Base-by-base conservation (phyloP, 2,113 vertebrate genomes). In the Picathartes gymnocephalus region DNA sequence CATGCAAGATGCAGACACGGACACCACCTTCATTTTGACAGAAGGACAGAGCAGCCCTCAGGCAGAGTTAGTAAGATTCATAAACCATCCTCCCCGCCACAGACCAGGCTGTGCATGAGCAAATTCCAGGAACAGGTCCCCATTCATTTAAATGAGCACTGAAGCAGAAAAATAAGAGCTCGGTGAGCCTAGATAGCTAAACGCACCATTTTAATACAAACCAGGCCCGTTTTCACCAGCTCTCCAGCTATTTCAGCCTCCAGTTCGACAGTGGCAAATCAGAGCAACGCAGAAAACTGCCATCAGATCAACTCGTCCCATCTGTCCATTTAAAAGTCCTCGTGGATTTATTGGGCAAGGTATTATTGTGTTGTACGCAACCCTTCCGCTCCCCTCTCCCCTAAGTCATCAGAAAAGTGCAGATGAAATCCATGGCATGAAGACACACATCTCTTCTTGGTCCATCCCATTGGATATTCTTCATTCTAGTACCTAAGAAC, bases 141-240 rank as follows among this genome's bases (percentile, higher is more conserved):
- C n/a, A 24, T 42, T 44, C 57, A 70, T 39, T 73, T 62, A 57
- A 53, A 60, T 9, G 3, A 82, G 37, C 44, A 74, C 0, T 10
- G 8, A 85, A 87, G 57, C 13, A 79, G 58, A 40, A 82, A 92
- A 95, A 72, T 8, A 56, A 92, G 68, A 93, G 54, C 50, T 79
- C 91, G 23, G 21, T 39, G 44, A 88, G 68, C 74, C 87, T 40
- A 72, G 40, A 44, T 42, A 92, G 60, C 66, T 85, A 93, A 88
- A 90, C 2, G 58, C 53, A 97, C 81, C 47, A 28, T 90, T 96
- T 91, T 95, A 94, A 95, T 97, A 93, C 65, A 93, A 94, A 95
- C 82, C 45, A 81, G 76, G 84, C 50, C 79, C 64, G 25, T 78
- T 88, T 87, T 81, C 68, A 86, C 79, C 62, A 79, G 35, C 66